Conservation (phyloP, 2,113 vertebrate species). For the Pholis gunnellus region DNA sequence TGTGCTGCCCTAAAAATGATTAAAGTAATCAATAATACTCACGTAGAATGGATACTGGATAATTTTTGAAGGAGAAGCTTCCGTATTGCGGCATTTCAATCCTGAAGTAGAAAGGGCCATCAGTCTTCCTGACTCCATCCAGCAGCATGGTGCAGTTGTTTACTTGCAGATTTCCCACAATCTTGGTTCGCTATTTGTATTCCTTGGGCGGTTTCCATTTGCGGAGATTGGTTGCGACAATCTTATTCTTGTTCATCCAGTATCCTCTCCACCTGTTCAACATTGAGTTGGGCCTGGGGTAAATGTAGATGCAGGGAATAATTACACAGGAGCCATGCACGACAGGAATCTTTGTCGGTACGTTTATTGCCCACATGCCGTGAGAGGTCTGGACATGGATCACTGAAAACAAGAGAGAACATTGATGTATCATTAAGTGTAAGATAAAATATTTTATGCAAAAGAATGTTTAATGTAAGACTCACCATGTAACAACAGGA, state of each 20-base stretch:
- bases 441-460: neutral
- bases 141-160: constrained; percentile 23
- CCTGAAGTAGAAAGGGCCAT: constrained; percentile 46
- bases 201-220: neutral
- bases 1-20: neutral
- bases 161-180: neutral
- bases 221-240: neutral
- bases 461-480: neutral
- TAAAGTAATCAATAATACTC: neutral
- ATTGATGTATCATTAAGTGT: neutral
- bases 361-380: neutral
- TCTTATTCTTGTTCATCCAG: constrained; percentile 4
- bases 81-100: constrained; percentile 10
- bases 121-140: neutral
- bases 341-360: neutral
- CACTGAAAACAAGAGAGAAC: neutral
- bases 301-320: constrained; percentile 21
- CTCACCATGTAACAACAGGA: constrained; percentile 39
- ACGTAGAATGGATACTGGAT: neutral
- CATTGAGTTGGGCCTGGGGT: neutral
- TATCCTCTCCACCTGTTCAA: neutral
- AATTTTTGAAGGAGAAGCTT: neutral
- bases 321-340: constrained; percentile 36
- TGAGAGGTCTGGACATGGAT: neutral
- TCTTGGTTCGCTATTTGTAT: neutral